A percentile compares a stretch with the other conserved stretches of the same genome.
Evolutionary conservation across 2,113 vertebrate species (phyloP).

Genomic region (Limnothrissa miodon): DNA sequence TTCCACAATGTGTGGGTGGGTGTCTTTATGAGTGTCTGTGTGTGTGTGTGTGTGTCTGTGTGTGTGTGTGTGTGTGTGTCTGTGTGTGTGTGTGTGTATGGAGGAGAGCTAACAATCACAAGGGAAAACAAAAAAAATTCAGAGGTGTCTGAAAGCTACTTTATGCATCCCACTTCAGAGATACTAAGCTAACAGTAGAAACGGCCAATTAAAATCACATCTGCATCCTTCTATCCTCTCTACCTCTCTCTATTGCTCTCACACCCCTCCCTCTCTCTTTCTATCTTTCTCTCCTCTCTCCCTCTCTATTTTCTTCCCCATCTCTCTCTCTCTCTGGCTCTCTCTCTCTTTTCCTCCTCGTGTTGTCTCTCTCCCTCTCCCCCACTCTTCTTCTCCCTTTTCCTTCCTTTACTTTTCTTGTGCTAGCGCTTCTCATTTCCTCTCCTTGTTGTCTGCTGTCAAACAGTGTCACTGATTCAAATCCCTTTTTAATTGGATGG

Average conservation of each 20-base stretch:
- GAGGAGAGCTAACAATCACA: neutral
- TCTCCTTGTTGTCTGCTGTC: constrained; percentile 25
- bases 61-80: neutral
- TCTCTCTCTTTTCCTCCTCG: neutral
- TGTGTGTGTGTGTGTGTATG: neutral
- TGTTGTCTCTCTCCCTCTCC: neutral
- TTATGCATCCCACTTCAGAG: neutral
- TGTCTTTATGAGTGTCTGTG: neutral
- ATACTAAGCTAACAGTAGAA: neutral
- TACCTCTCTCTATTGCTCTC: neutral
- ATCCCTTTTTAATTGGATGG: constrained; percentile 51
- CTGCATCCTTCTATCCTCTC: constrained; percentile 2
- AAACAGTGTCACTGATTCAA: constrained; percentile 59
- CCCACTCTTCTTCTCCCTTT: neutral
- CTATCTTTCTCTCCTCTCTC: neutral
- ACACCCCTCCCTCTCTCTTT: neutral
- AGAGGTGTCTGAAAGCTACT: neutral
- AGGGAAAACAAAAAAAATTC: neutral
- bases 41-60: constrained; percentile 7
- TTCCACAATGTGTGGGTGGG: neutral
- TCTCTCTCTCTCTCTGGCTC: neutral
- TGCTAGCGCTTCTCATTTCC: neutral
- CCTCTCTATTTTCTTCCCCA: no score
- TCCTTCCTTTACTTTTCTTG: neutral
- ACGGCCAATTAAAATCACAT: constrained; percentile 18